Base-by-base conservation (phyloP, 1,140 invertebrate species). In the Steinernema khuongi region DNA sequence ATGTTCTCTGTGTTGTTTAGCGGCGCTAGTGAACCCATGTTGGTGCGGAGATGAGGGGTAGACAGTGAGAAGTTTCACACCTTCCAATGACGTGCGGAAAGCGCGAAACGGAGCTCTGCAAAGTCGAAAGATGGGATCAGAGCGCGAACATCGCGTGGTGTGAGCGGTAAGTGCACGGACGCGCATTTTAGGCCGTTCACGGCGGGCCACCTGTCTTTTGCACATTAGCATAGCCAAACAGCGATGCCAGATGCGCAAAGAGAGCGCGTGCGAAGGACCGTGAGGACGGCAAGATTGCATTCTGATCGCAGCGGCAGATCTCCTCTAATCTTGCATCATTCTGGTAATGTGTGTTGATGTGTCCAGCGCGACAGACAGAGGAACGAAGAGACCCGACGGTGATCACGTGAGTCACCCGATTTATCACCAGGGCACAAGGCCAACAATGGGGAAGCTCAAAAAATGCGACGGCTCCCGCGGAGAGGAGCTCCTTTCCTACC, bases 381-480 rank as follows among this genome's bases (percentile, higher is more conserved):
- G 36, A n/a, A 41, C 7, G 36, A 7, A 41, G 7, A 11, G 19
- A 60, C 50, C 7, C 11, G n/a, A n/a, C n/a, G n/a, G n/a, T n/a
- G n/a, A 26, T 60, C 50, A 60, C 11, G 26, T 22, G 50, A 60
- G 50, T 60, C 50, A 60, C 22, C 7, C 4, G 14, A 22, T 14
- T 26, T 4, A 60, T 60, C 50, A n/a, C 36, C 7, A 41, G 50
- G 50, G 50, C 50, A 60, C 50, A 60, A 60, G 50, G 50, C 50
- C 50, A 60, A 60, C 4, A 60, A 60, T 60, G 50, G 4, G 4
- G 50, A 22, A 60, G 50, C 14, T 60, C 50, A 60, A 60, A 60
- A 17, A 60, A 60, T 60, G 7, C 4, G 19, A 60, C n/a, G n/a
- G n/a, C n/a, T n/a, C n/a, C n/a, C n/a, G n/a, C n/a, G n/a, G n/a